These are phyloP conservation scores for Drosophila percnosoma DNA, from an alignment of 2,888 invertebrate species.

Conservation along the genomic window DNA sequence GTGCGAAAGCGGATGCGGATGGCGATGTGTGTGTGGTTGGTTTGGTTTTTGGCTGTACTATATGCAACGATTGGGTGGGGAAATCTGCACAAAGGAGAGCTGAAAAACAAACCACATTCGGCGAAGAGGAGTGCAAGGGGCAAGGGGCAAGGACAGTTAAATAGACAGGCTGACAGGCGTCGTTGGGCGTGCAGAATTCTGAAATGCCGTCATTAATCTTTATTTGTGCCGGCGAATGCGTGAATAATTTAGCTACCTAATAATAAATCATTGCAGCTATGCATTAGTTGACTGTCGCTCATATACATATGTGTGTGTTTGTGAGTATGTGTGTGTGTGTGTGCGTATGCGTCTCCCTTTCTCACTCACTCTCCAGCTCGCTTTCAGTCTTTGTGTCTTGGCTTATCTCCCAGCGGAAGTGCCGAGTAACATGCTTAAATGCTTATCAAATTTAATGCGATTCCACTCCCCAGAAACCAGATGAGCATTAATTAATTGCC, in stretches of 20 bases:
- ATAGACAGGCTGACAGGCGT: conserved; percentile 72
- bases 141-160: conserved; percentile 58
- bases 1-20: conserved; percentile 20
- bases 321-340: conserved; percentile 7
- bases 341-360: conserved; percentile 1
- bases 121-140: not conserved
- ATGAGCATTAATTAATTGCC: conserved; percentile 81
- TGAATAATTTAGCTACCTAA: conserved; percentile 81
- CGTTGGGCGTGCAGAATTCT: conserved; percentile 71
- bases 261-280: conserved; percentile 80
- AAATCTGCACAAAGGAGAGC: conserved; percentile 70
- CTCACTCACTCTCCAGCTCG: conserved; percentile 19
- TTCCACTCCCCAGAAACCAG: conserved; percentile 35
- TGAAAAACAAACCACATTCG: conserved; percentile 53
- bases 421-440: conserved; percentile 79
- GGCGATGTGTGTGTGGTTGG: conserved; percentile 15
- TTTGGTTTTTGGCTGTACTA: conserved; percentile 19
- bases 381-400: not conserved
- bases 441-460: conserved; percentile 77
- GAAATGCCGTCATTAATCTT: conserved; percentile 80
- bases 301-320: conserved; percentile 15
- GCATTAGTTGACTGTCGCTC: conserved; percentile 75
- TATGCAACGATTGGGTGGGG: conserved; percentile 55
- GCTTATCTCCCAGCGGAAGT: conserved; percentile 65
- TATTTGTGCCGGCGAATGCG: conserved; percentile 77